Conservation (phyloP, 2,888 invertebrate genomes). For the Agrochola macilenta region DNA sequence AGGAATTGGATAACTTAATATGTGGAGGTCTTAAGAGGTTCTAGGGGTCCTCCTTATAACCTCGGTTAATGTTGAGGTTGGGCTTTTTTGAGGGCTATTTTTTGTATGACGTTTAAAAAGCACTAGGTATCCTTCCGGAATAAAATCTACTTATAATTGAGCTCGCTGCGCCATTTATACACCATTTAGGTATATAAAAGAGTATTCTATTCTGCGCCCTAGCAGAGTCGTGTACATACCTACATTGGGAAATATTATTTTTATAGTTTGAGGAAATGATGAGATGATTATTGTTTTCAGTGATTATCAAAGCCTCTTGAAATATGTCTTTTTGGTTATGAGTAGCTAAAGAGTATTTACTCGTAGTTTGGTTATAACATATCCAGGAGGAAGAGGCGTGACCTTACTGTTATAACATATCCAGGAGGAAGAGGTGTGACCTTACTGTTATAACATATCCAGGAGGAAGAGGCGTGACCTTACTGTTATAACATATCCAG, state of each 20-base stretch:
- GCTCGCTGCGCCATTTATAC: background rate
- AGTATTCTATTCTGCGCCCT: background rate
- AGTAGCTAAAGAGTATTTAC: background rate
- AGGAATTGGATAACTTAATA: constrained; percentile 11
- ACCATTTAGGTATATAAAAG: too few relatives aligned
- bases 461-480: too few relatives aligned
- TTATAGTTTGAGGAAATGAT: background rate
- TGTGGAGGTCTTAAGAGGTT: background rate
- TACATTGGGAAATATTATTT: background rate
- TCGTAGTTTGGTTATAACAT: background rate
- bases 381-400: background rate
- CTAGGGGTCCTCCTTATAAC: background rate
- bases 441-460: too few relatives aligned
- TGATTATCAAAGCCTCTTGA: background rate
- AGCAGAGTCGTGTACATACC: background rate
- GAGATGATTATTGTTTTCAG: background rate
- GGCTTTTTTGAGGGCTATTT: background rate
- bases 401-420: too few relatives aligned
- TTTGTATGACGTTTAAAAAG: background rate
- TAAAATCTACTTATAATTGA: background rate
- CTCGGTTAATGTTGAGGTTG: background rate
- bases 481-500: too few relatives aligned
- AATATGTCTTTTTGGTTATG: background rate
- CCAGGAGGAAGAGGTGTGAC: too few relatives aligned
- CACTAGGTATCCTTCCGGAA: background rate